Evolutionary conservation across 2,888 invertebrate species (phyloP), one percentile per base, ranked within the genome.

Genomic region (Drosophila robusta): DNA sequence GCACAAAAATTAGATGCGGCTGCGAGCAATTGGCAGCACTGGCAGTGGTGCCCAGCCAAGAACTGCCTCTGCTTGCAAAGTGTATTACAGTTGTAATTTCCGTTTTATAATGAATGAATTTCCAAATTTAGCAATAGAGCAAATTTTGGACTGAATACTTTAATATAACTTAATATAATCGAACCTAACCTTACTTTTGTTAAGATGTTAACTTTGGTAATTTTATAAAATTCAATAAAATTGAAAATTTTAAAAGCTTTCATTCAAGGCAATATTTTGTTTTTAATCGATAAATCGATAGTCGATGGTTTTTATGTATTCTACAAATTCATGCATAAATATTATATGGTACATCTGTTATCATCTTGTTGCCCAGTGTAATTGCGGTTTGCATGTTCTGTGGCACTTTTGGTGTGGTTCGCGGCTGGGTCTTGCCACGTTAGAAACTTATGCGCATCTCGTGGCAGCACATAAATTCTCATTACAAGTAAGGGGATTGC

Each of bases 381-480:
- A 71, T 66, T 86, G 79, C 82, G 69, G 82, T 60, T 82, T 71
- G 89, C 87, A 83, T 89, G 84, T 75, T 76, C 52, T 66, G 46
- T 47, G 71, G 77, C 87, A 79, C 57, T 83, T 86, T 69, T 47
- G 29, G 29, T 29, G 26, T 29, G 8, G 26, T 29, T 29, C 26
- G 26, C 8, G 7, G 2, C 9, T 3, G 29, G 29, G 9, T 29
- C 44, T 56, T 47, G 55, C 16, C 66, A 57, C 55, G 57, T 78
- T 73, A 61, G 67, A 58, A 70, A 62, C 72, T 68, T 80, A 70
- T 80, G 84, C 56, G 63, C 85, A 70, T 68, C 34, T 34, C 64
- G 77, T 83, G 80, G 70, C 87, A 77, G 87, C 84, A 78, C 87
- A 85, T 85, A 85, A 85, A 85, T 85, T 85, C 84, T 88, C 89